Percentiles rank a stretch among this genome's conserved stretches.
Conservation (phyloP, 1,140 invertebrate species). For the Euwallacea fornicatus region DNA sequence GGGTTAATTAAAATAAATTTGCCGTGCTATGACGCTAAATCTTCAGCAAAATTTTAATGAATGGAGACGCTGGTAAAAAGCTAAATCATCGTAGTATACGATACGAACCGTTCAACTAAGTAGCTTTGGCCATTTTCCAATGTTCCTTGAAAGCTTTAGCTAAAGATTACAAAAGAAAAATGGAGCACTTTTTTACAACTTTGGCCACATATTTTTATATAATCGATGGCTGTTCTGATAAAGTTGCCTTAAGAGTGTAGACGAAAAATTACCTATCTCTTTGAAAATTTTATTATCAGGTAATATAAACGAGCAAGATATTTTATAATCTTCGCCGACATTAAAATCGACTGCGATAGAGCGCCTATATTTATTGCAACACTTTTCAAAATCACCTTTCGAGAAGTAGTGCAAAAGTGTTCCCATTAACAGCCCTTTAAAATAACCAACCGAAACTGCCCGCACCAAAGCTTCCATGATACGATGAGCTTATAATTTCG, state of each 20-base stretch:
- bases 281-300: not conserved
- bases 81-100: constrained; percentile 28
- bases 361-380: no score
- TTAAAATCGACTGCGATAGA: no score
- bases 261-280: constrained; percentile 7
- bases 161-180: constrained; percentile 29
- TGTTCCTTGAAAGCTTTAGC: constrained; percentile 29
- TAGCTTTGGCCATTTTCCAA: constrained; percentile 24
- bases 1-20: constrained; percentile 10
- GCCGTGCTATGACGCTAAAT: constrained; percentile 15
- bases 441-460: no score
- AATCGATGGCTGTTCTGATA: constrained; percentile 17
- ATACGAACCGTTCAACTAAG: constrained; percentile 21
- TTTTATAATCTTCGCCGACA: no score
- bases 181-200: constrained; percentile 20
- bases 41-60: constrained; percentile 21
- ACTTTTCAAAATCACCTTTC: no score
- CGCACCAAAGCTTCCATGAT: no score
- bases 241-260: constrained; percentile 9
- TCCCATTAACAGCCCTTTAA: no score
- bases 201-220: constrained; percentile 27
- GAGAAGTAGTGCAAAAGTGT: no score
- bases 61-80: constrained; percentile 17
- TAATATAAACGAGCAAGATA: no score
- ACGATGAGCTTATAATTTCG: not conserved